Evolutionary conservation across 2,888 invertebrate species (phyloP), one percentile per base, ranked within the genome.

Genomic region (Himalopsyche kuldschensis): DNA sequence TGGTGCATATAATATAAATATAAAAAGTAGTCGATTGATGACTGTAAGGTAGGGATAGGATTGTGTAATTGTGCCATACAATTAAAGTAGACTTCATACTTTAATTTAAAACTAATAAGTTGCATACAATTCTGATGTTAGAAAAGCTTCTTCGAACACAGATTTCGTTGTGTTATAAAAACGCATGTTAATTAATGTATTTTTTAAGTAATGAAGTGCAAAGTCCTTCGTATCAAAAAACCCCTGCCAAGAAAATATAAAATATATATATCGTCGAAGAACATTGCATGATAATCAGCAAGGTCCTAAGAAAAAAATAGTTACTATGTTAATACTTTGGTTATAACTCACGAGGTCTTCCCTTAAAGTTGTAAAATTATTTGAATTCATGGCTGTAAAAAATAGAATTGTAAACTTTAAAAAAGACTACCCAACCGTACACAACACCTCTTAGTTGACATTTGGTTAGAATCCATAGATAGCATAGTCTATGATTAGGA

Each of bases 101-200:
- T 41, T 41, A 15, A 41, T 41, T 41, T 15, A 11, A 15, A 41
- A 41, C 41, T 41, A 41, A 3, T 3, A 41, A 11, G 15, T 35
- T 35, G 8, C 35, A 35, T 15, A 11, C 15, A 41, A 41, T 41
- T 41, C 11, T 41, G 94, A 93, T 85, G 97, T 94, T 97, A 97
- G 89, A 31, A 91, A 90, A 84, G 86, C 78, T 83, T 20, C 55
- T 75, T 75, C 30, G 11, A 75, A 75, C 17, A n/a, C 11, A 75
- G 2, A 32, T 31, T 27, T 17, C 5, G n/a, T n/a, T n/a, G 32
- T 4, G 31, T 30, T 75, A 27, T 11, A n/a, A 8, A 32, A 75
- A n/a, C 3, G 11, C 30, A 31, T 32, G 32, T 17, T 31, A 75
- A 75, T 31, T 27, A 31, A 27, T 31, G 24, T 75, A 27, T 75